Evolutionary conservation across 2,797 vertebrate species (phyloP).

Genomic region (Carduelis carduelis): DNA sequence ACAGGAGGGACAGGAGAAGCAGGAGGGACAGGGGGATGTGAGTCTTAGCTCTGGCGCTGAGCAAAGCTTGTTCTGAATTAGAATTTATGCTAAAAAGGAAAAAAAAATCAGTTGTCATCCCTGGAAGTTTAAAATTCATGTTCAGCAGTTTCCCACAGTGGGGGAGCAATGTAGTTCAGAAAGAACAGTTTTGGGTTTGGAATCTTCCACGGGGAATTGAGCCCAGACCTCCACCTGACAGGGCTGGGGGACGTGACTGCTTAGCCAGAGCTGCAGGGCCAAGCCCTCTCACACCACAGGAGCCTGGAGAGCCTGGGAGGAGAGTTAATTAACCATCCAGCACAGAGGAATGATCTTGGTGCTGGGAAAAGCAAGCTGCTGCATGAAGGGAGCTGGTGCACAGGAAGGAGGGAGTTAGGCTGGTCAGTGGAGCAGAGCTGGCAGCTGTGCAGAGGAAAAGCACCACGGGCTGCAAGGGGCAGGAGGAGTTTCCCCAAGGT

Average conservation of each 20-base stretch:
- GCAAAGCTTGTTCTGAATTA: neutral
- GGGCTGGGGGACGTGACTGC: rapidly evolving
- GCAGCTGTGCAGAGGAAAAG: neutral
- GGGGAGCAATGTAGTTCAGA: neutral
- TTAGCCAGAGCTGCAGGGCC: neutral
- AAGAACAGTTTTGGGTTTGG: neutral
- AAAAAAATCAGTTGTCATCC: neutral
- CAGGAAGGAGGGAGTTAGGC: neutral
- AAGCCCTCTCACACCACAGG: neutral
- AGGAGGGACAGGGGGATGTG: neutral
- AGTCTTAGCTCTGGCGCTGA: neutral
- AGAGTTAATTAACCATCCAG: neutral
- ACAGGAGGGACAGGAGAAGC: neutral
- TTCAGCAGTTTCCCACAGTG: neutral
- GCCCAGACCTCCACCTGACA: neutral
- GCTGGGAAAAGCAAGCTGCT: neutral
- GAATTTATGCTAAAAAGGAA: neutral
- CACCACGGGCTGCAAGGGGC: rapidly evolving
- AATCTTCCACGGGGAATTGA: neutral
- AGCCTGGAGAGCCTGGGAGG: neutral
- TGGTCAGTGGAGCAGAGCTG: neutral
- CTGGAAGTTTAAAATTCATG: neutral
- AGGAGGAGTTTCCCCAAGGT: neutral
- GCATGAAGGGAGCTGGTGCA: neutral
- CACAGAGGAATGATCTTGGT: neutral